Conservation (phyloP, 2,113 vertebrate genomes). For the Zosterops borbonicus region DNA sequence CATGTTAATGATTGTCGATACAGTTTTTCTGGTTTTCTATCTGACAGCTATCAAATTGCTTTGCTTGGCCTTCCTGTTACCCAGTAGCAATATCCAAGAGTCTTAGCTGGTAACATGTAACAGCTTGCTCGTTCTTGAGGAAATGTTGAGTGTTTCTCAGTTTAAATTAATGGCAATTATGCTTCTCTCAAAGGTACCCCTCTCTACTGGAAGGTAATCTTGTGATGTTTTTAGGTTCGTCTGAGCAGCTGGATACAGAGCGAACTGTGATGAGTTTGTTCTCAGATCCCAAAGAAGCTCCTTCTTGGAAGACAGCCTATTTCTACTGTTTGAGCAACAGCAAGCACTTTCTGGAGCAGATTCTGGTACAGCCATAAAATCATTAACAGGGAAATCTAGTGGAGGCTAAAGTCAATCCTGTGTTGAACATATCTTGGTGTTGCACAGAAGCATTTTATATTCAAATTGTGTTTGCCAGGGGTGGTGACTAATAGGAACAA, state of each 20-base stretch:
- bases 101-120: not conserved
- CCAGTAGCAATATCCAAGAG: not conserved
- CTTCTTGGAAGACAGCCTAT: conserved; percentile 87
- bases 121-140: not conserved
- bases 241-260: conserved; percentile 68
- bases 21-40: not conserved
- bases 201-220: not conserved
- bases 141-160: not conserved
- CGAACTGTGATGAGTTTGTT: conserved; percentile 82
- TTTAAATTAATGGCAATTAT: not conserved
- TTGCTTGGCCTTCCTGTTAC: not conserved
- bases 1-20: not conserved
- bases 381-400: not conserved
- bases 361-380: conserved; percentile 80
- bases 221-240: conserved; percentile 29
- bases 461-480: not conserved
- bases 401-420: not conserved
- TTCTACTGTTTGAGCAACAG: conserved; percentile 90
- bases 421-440: not conserved
- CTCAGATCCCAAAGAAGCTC: conserved; percentile 74
- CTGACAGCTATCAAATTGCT: not conserved
- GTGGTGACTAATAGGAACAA: not conserved
- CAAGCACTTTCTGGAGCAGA: conserved; percentile 95
- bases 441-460: not conserved
- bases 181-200: not conserved